These are phyloP conservation scores for Ploceus nigricollis DNA, from an alignment of 2,113 vertebrate genomes.

Conservation along the genomic window DNA sequence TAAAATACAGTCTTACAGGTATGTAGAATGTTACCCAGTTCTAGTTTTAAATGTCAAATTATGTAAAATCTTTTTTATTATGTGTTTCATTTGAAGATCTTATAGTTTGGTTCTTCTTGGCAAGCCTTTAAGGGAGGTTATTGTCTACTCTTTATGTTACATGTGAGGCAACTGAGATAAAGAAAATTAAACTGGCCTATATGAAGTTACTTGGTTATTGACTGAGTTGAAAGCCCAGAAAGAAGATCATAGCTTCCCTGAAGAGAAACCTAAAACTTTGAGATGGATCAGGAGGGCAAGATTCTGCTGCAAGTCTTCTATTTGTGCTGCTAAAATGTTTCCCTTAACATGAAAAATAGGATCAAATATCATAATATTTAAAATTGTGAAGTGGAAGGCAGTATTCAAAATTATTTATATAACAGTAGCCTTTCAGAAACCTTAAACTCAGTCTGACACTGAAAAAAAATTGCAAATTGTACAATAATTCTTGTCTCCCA, in stretches of 20 bases:
- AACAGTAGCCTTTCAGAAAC: neutral
- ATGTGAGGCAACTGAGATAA: neutral
- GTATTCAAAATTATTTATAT: neutral
- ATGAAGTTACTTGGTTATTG: neutral
- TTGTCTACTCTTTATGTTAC: neutral
- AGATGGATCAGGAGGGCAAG: neutral
- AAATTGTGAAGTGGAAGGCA: neutral
- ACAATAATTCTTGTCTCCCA: neutral
- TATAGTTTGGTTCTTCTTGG: neutral
- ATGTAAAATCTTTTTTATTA: neutral
- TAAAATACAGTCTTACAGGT: neutral
- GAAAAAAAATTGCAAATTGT: neutral
- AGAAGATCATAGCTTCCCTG: neutral
- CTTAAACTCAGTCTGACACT: neutral
- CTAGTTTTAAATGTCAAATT: neutral
- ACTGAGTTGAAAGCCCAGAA: neutral
- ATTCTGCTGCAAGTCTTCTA: neutral
- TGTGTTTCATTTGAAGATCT: conserved; percentile 15
- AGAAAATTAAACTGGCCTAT: neutral
- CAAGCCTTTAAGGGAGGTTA: neutral
- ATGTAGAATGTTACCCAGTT: neutral
- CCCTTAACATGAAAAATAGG: neutral
- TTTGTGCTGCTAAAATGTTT: neutral
- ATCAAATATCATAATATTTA: neutral
- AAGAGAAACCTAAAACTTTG: neutral